Conservation (phyloP, 2,797 vertebrate species). For the Morelia viridis region DNA sequence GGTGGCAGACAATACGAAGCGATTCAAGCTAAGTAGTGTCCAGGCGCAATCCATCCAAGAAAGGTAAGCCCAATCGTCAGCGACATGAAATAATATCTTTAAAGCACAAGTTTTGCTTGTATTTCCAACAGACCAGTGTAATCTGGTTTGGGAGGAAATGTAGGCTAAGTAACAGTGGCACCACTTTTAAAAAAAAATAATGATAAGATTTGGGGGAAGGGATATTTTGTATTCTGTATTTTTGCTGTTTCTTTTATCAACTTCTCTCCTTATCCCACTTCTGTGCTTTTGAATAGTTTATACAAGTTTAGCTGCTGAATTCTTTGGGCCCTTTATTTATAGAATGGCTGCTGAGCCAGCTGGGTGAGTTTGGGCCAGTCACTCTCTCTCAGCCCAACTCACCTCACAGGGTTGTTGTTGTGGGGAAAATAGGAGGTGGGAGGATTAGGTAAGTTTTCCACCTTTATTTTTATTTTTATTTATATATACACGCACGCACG, state of each 20-base stretch:
- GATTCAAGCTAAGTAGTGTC: background rate
- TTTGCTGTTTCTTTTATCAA: background rate
- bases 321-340: background rate
- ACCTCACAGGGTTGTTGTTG: background rate
- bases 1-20: slow-evolving; percentile 4
- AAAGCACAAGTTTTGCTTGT: background rate
- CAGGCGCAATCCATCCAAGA: background rate
- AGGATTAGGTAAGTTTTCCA: background rate
- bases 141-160: background rate
- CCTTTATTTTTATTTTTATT: background rate
- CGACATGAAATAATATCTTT: background rate
- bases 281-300: background rate
- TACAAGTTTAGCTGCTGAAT: background rate
- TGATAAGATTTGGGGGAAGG: background rate
- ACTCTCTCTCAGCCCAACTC: background rate
- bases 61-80: background rate
- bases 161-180: background rate
- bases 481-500: too few species aligned
- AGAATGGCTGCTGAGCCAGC: background rate
- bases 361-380: background rate
- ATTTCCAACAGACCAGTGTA: background rate
- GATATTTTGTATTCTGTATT: background rate
- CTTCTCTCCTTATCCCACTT: background rate
- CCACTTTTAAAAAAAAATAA: background rate
- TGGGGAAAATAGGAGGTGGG: background rate